Evolutionary conservation across 2,113 vertebrate genomes (phyloP), one percentile per base, ranked within the genome.

Genomic region (Pipa parva): DNA sequence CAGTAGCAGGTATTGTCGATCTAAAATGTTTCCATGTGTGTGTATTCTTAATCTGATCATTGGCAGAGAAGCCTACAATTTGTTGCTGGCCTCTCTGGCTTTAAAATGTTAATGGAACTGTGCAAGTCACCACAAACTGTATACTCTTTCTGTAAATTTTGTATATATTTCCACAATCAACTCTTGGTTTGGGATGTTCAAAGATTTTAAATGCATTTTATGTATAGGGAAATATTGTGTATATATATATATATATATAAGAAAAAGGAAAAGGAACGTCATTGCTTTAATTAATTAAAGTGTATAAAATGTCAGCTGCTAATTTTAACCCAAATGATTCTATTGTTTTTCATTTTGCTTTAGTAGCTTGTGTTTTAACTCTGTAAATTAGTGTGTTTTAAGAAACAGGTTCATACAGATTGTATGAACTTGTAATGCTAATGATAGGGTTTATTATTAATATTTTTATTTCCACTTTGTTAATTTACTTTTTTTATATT

Each of bases 141-240:
- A 70, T 22, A 70, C 56, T 39, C n/a, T 68, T 45, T 27, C 36
- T 70, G 66, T 70, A 70, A 61, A 70, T 70, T 54, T 57, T 70
- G 66, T 70, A 70, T 10, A 70, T 70, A 70, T 70, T 70, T 70
- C 48, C 60, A 48, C 25, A 54, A 51, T 61, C 59, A 42, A 36
- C 60, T 52, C 57, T 61, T 70, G 52, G 54, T 52, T 42, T 70
- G 33, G 48, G 66, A 49, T 70, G 51, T 50, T 59, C 51, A 37
- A 29, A 60, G 48, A 52, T 70, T 70, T 69, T 39, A 70, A 67
- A 70, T 54, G 58, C 64, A 70, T 61, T 70, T 60, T 70, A 50
- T 70, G 57, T 61, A 70, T 59, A 67, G 37, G 42, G 45, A 49
- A 61, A 61, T 54, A 70, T 29, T 70, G 66, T 70, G 61, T 54